Evolutionary conservation across 2,888 invertebrate genomes (phyloP), one percentile per base, ranked within the genome.

Genomic region (Osmoderma eremita): DNA sequence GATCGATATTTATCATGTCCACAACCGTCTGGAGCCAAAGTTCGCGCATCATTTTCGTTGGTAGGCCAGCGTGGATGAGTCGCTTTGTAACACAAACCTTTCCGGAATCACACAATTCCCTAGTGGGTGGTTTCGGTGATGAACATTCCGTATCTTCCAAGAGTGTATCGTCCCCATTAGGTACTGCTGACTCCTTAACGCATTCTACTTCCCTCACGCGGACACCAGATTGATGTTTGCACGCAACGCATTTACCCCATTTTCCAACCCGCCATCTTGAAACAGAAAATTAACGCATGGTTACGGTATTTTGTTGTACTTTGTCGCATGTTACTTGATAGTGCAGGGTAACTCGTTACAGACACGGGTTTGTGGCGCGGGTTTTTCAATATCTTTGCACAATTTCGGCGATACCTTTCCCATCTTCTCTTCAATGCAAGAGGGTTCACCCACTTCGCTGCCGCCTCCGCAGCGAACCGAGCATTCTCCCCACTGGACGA

Each of bases 391-490:
- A 12, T 78, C 78, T 6, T 81, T 77, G 72, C 87, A 87, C 71
- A 85, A 85, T 22, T 80, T 79, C 24, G 86, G 84, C 70, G 87
- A 87, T 1, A 90, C 89, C 63, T 85, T 80, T 0, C 89, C 90
- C 15, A 85, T 84, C 74, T 86, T 86, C 71, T 84, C 84, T 77
- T 90, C 89, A 30, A 86, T 82, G 77, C 90, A 90, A 3, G 84
- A 81, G 18, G 86, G 83, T 68, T 84, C 82, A 0, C 87, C 84
- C 18, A 78, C 78, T 75, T 84, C 82, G 48, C 78, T 81, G 69
- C 90, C 90, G 68, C 88, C 88, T 0, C 88, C 90, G 77, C 90
- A 90, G 12, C 86, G 85, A 0, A 82, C 84, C 0, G 86, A 84
- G 75, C 90, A 90, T 22, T 87, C 84, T 0, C 84, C 84, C 87